A percentile compares a stretch with the other conserved stretches of the same genome.
Conservation (phyloP, 2,797 vertebrate genomes). For the Taenioides sp. region DNA sequence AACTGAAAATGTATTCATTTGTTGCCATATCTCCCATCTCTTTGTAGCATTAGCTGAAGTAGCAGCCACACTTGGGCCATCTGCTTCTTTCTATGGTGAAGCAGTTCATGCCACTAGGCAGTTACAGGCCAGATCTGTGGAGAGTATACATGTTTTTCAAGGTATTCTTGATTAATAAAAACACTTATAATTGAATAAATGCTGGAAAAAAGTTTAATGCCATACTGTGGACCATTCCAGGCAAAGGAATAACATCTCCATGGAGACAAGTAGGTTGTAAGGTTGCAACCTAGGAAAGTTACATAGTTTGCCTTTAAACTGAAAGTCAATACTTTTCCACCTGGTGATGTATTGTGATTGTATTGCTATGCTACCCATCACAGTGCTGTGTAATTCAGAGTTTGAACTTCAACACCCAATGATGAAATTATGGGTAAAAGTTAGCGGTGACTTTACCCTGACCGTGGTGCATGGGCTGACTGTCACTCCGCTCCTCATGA, state of each 20-base stretch:
- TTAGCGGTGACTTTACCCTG: conserved; percentile 5
- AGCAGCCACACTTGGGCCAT: too few species aligned
- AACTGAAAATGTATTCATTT: too few species aligned
- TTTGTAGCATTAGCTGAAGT: too few species aligned
- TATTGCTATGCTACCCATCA: background rate
- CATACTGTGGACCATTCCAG: background rate
- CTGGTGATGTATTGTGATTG: background rate
- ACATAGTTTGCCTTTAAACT: background rate
- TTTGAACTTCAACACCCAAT: background rate
- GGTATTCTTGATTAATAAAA: background rate
- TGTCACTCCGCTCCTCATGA: conserved; percentile 8
- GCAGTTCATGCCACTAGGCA: background rate
- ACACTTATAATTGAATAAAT: too few species aligned
- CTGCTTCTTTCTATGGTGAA: background rate
- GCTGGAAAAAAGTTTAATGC: background rate
- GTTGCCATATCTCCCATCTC: too few species aligned
- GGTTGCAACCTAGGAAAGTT: background rate
- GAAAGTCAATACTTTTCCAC: background rate
- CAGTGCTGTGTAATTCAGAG: background rate
- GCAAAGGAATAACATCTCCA: background rate
- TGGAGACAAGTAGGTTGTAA: background rate
- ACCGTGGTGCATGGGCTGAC: conserved; percentile 22
- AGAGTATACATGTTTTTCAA: background rate
- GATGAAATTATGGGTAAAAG: conserved; percentile 7
- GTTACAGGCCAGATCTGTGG: background rate